Base-by-base conservation (phyloP, 2,888 invertebrate species). In the Sympetrum striolatum region DNA sequence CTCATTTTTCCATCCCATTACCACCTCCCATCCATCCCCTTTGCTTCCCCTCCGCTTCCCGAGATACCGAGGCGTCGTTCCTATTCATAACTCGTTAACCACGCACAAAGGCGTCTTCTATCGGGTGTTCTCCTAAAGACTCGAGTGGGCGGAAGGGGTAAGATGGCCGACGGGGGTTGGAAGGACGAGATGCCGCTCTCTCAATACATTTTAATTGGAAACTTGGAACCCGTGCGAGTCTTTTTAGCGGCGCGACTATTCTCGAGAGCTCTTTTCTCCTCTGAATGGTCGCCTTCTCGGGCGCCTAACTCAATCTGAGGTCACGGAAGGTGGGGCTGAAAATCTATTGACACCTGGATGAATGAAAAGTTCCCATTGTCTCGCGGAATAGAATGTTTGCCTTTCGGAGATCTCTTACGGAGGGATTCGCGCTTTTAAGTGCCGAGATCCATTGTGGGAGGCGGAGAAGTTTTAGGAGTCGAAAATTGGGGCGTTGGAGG, bases 121-220 rank as follows among this genome's bases (percentile, higher is more conserved):
- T 53, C 25, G 73, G 73, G 73, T 73, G 73, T 73, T 31, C 73
- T 31, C 25, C 73, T 64, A 8, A n/a, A n/a, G 64, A 25, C 22
- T 64, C 64, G 22, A 10, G 22, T n/a, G 25, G 25, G 25, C 6
- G 25, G 8, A 64, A 64, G 64, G 64, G 22, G 64, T n/a, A 8
- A 22, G 64, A 64, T 18, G 22, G 64, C 22, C n/a, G 64, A 10
- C 22, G 64, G 64, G n/a, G n/a, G 81, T 48, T 39, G 25, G 48
- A 81, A 10, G 37, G 86, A 18, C 8, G 86, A 58, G 12, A 35
- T 25, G 15, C 31, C 6, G 37, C 22, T 60, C 15, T 86, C 60
- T 48, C 86, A 60, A 86, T 86, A 64, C 86, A 86, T 86, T 86
- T 86, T 86, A 86, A 86, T 86, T 86, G 86, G 86, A 86, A 86